These are phyloP conservation scores for Ostrea denselamellosa DNA, from an alignment of 1,140 invertebrate species.

Conservation along the genomic window DNA sequence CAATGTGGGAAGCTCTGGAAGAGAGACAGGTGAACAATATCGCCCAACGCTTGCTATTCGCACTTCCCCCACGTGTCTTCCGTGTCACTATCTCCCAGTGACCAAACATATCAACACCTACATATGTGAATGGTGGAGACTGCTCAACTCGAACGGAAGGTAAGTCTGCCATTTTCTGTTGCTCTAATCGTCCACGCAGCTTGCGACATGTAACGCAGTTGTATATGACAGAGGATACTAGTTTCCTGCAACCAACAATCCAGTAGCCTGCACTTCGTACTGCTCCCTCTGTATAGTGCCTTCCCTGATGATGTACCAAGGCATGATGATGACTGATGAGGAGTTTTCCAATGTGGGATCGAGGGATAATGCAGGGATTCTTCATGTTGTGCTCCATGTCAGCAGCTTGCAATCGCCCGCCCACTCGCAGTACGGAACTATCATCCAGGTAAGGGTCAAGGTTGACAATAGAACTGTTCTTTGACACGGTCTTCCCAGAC, in stretches of 20 bases:
- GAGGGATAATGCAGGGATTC: slow-evolving; percentile 9
- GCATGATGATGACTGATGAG: slow-evolving; percentile 25
- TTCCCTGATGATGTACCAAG: too few relatives aligned
- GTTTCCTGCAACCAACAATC: slow-evolving; percentile 41
- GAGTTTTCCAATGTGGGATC: slow-evolving; percentile 10
- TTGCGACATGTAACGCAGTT: slow-evolving; percentile 43
- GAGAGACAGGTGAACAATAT: slow-evolving; percentile 64
- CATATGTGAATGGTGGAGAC: too few relatives aligned
- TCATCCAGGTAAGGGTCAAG: slow-evolving; percentile 7
- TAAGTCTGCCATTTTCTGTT: slow-evolving; percentile 41
- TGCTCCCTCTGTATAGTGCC: too few relatives aligned
- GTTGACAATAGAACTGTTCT: too few relatives aligned
- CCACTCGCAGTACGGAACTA: background rate
- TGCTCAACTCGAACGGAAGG: slow-evolving; percentile 40
- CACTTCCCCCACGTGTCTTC: slow-evolving; percentile 52
- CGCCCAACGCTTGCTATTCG: slow-evolving; percentile 61
- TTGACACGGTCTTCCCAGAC: background rate
- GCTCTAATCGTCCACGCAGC: slow-evolving; percentile 40
- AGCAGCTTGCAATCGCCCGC: background rate
- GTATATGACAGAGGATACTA: slow-evolving; percentile 26
- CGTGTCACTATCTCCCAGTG: slow-evolving; percentile 49
- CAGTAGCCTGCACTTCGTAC: too few relatives aligned
- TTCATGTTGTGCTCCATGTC: background rate
- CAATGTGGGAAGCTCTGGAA: too few relatives aligned
- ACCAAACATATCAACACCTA: too few relatives aligned